phyloP scores from a whole-genome alignment of 2,888 invertebrate species.

The Melinaea menophilus region DNA sequence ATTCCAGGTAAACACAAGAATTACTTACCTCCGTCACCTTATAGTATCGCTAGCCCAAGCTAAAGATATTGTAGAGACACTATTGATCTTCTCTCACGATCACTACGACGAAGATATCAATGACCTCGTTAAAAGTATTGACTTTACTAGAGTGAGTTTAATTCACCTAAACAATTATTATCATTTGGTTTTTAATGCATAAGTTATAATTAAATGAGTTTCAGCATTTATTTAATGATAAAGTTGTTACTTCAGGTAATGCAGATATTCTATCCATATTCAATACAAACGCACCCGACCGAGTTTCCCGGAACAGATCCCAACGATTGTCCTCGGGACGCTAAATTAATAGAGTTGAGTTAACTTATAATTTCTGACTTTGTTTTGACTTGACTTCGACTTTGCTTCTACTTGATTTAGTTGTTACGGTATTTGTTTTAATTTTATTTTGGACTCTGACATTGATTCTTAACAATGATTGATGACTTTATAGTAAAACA shows the following conservation, averaged over 20 bases:
- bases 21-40: slow-evolving; percentile 95
- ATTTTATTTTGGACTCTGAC: too few species aligned
- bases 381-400: too few species aligned
- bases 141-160: slow-evolving; percentile 89
- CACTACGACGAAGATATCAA: slow-evolving; percentile 96
- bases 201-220: too few species aligned
- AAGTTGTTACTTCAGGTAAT: slow-evolving; percentile 78
- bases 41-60: slow-evolving; percentile 95
- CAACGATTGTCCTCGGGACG: slow-evolving; percentile 94
- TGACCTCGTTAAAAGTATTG: slow-evolving; percentile 91
- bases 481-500: too few species aligned
- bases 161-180: not conserved
- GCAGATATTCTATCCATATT: slow-evolving; percentile 98
- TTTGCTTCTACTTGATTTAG: too few species aligned
- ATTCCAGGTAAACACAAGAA: slow-evolving; percentile 92
- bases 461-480: too few species aligned
- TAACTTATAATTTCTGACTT: not conserved
- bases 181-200: too few species aligned
- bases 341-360: slow-evolving; percentile 88
- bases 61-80: slow-evolving; percentile 89
- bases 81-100: slow-evolving; percentile 98
- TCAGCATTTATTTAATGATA: not conserved
- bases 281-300: slow-evolving; percentile 95
- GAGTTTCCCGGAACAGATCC: slow-evolving; percentile 97
- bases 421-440: too few species aligned